Evolutionary conservation across 2,888 invertebrate species (phyloP).

Genomic region (Watsonalla cultraria): DNA sequence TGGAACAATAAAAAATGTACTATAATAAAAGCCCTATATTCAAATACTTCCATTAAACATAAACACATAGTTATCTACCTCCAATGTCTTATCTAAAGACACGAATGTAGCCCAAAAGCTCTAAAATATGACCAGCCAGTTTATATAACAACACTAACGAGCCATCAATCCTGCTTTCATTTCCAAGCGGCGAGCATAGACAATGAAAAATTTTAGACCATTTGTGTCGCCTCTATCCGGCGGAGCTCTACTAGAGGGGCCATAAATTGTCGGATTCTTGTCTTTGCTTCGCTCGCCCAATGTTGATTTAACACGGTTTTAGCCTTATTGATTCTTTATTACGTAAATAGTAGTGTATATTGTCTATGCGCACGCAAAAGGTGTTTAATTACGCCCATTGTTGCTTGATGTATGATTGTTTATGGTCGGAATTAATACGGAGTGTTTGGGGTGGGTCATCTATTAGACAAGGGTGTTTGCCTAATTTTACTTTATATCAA

Average conservation of each 20-base stretch:
- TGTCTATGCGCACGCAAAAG: constrained; percentile 69
- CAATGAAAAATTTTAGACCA: constrained; percentile 52
- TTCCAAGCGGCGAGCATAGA: constrained; percentile 22
- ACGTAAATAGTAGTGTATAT: constrained; percentile 48
- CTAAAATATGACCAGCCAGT: constrained; percentile 6
- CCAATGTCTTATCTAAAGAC: neutral
- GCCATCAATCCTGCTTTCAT: constrained; percentile 2
- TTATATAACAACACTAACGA: constrained; percentile 5
- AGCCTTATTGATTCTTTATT: constrained; percentile 78
- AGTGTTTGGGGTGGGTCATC: neutral
- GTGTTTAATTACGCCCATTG: constrained; percentile 65
- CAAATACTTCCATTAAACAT: too few relatives aligned
- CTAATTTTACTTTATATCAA: too few relatives aligned
- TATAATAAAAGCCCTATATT: too few relatives aligned
- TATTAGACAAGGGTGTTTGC: neutral
- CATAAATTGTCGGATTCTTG: constrained; percentile 76
- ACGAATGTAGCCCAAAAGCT: constrained; percentile 3
- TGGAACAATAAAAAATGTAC: too few relatives aligned
- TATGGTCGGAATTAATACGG: constrained; percentile 16
- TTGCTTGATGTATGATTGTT: constrained; percentile 48
- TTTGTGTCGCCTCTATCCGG: constrained; percentile 49
- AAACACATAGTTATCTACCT: too few relatives aligned
- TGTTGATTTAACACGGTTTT: constrained; percentile 79
- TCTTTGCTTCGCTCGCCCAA: constrained; percentile 71
- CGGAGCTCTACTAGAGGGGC: constrained; percentile 47